Percentiles rank a stretch among this genome's conserved stretches.
These are phyloP conservation scores for Acanthiza pusilla DNA, from an alignment of 2,797 vertebrate species.

Conservation along the genomic window DNA sequence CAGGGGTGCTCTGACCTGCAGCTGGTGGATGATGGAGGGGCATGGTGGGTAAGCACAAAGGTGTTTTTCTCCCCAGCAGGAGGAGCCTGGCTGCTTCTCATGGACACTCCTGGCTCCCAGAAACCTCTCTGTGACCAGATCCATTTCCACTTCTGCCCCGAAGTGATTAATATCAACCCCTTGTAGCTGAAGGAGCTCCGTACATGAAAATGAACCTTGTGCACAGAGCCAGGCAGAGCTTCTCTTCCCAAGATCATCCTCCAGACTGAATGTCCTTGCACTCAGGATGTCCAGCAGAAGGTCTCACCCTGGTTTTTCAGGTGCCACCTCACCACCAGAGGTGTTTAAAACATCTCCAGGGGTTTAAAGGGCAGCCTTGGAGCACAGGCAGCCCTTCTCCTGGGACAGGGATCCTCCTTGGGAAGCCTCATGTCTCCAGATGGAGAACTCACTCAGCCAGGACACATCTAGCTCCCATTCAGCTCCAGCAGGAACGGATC, in stretches of 20 bases:
- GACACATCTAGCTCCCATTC: background rate
- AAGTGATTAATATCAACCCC: background rate
- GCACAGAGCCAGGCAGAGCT: background rate
- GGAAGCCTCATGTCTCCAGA: rapidly evolving
- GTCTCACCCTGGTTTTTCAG: background rate
- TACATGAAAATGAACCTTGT: background rate
- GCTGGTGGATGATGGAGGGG: background rate
- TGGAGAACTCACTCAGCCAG: background rate
- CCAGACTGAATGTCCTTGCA: background rate
- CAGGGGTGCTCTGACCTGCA: background rate
- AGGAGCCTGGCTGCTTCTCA: background rate
- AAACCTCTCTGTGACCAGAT: background rate
- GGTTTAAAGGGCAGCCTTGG: background rate
- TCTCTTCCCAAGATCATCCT: background rate
- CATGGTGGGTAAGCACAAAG: background rate
- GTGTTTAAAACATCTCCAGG: no score
- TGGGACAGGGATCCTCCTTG: background rate
- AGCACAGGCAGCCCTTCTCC: background rate
- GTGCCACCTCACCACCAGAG: background rate
- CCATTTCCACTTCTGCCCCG: background rate
- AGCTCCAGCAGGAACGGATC: background rate
- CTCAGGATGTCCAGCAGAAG: no score
- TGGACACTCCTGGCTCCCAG: background rate
- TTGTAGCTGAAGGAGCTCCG: background rate
- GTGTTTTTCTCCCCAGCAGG: background rate